Conservation (phyloP, 2,797 vertebrate species). For the Odontamblyopus lacepedii region DNA sequence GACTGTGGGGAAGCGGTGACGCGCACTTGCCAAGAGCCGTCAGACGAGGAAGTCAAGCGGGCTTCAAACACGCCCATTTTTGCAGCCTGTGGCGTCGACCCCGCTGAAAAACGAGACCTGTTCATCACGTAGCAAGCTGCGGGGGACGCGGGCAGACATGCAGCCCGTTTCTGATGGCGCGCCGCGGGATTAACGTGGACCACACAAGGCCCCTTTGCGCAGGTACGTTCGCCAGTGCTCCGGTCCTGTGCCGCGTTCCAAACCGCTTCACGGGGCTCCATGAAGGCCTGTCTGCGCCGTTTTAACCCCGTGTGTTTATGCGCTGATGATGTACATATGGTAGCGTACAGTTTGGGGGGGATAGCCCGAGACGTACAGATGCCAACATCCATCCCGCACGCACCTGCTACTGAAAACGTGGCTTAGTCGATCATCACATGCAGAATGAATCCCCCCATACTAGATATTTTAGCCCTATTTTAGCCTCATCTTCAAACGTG, state of each 20-base stretch:
- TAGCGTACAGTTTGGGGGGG: conserved; percentile 38
- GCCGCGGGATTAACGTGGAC: conserved; percentile 33
- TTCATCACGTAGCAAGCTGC: conserved; percentile 33
- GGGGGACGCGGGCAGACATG: conserved; percentile 42
- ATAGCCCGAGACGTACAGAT: conserved; percentile 40
- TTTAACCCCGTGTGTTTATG: conserved; percentile 13
- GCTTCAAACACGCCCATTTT: conserved; percentile 69
- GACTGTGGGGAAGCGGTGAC: conserved; percentile 36
- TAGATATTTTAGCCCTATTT: background rate
- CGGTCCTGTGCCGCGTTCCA: conserved; percentile 3
- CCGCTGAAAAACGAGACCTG: conserved; percentile 37
- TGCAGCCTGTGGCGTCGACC: conserved; percentile 42
- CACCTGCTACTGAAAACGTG: conserved; percentile 46
- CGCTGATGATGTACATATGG: conserved; percentile 36
- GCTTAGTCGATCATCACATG: conserved; percentile 13
- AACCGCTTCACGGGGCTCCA: conserved; percentile 28
- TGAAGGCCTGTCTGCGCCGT: conserved; percentile 63
- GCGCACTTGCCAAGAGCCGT: conserved; percentile 56
- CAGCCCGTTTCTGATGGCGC: conserved; percentile 28
- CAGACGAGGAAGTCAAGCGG: conserved; percentile 75
- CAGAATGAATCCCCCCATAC: background rate
- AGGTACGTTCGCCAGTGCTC: conserved; percentile 44
- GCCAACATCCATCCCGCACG: conserved; percentile 50
- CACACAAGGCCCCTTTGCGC: conserved; percentile 44
- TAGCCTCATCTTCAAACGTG: conserved; percentile 1